Evolutionary conservation across 2,888 invertebrate genomes (phyloP).

Genomic region (Hydrotaea cyrtoneurina): DNA sequence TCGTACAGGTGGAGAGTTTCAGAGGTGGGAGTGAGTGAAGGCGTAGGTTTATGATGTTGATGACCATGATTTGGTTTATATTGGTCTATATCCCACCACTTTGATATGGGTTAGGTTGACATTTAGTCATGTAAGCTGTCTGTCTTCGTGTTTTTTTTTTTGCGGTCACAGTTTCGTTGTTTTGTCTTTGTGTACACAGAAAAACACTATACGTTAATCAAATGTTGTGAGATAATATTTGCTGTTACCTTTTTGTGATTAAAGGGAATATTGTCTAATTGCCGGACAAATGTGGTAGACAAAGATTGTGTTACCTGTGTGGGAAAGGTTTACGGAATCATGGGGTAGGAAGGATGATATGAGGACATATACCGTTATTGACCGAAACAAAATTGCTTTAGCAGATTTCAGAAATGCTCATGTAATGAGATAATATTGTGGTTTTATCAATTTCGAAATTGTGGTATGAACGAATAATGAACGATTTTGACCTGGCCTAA

Average conservation of each 20-base stretch:
- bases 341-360: not conserved
- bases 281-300: not conserved
- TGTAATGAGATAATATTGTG: not conserved
- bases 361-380: not conserved
- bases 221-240: slow-evolving; percentile 9
- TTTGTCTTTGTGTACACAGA: no score
- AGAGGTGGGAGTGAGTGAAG: not conserved
- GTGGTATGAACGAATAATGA: no score
- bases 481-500: no score
- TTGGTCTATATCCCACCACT: slow-evolving; percentile 6
- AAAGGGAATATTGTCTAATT: not conserved
- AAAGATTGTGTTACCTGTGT: not conserved
- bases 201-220: slow-evolving; percentile 1
- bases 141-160: not conserved
- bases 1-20: no score
- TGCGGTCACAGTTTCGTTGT: not conserved
- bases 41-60: not conserved
- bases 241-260: not conserved
- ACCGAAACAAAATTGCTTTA: not conserved
- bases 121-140: slow-evolving; percentile 37
- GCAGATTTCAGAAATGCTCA: not conserved
- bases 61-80: slow-evolving; percentile 28
- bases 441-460: not conserved
- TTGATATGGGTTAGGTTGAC: slow-evolving; percentile 31
- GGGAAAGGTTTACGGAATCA: not conserved